Conservation (phyloP, 2,888 invertebrate species). For the Drosophila mettleri region DNA sequence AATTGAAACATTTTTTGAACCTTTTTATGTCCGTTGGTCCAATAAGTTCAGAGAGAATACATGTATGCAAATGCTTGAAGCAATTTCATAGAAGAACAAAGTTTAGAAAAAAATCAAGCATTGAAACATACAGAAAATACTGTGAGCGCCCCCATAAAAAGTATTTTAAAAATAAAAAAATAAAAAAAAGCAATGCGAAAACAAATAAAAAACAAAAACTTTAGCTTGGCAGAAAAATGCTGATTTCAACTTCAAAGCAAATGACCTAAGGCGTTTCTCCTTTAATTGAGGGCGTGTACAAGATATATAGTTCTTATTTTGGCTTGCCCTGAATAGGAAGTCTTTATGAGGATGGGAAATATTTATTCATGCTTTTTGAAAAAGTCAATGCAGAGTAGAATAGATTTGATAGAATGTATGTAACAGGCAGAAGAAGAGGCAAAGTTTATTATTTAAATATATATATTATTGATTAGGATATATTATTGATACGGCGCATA, state of each 20-base stretch:
- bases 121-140: not conserved
- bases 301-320: too few relatives aligned
- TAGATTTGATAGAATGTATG: too few relatives aligned
- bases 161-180: not conserved
- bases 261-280: not conserved
- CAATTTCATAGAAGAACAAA: slow-evolving; percentile 2
- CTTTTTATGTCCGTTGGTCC: not conserved
- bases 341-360: too few relatives aligned
- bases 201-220: not conserved
- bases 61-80: slow-evolving; percentile 5
- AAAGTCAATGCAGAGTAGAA: too few relatives aligned
- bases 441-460: too few relatives aligned
- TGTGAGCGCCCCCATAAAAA: not conserved
- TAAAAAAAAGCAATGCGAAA: not conserved
- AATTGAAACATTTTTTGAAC: not conserved
- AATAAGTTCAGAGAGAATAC: not conserved
- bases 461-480: too few relatives aligned
- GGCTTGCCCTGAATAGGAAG: too few relatives aligned
- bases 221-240: not conserved
- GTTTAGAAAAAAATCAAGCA: slow-evolving; percentile 3
- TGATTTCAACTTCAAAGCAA: not conserved
- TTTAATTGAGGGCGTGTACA: too few relatives aligned
- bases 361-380: not conserved
- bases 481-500: too few relatives aligned
- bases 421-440: too few relatives aligned